phyloP scores from a whole-genome alignment of 1,140 invertebrate genomes.

The Cataglyphis hispanica region DNA sequence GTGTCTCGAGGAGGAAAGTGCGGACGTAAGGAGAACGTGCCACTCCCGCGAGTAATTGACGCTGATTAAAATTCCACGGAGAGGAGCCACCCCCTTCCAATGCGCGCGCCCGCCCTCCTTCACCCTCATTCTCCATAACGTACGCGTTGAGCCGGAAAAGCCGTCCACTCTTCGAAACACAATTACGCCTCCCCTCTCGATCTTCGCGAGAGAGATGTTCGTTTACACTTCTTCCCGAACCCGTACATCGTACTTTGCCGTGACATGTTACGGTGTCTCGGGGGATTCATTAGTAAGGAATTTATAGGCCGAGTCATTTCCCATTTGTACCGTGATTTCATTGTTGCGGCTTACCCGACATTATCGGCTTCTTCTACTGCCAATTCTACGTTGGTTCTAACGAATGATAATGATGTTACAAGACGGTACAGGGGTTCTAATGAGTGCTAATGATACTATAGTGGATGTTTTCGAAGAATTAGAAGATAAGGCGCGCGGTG shows the following conservation, averaged over 20 bases:
- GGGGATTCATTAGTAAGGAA: conserved; percentile 54
- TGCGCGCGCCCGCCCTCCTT: neutral
- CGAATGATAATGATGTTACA: conserved; percentile 21
- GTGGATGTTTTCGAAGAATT: neutral
- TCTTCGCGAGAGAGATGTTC: conserved; percentile 17
- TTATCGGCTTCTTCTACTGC: conserved; percentile 26
- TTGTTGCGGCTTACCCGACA: neutral
- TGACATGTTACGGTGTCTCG: conserved; percentile 39
- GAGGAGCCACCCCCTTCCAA: conserved; percentile 26
- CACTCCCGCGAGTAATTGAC: conserved; percentile 79
- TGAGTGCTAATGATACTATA: too few relatives aligned
- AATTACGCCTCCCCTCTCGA: conserved; percentile 58
- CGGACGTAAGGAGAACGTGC: conserved; percentile 72
- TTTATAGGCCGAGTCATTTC: conserved; percentile 51
- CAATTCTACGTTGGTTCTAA: neutral
- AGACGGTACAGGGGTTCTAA: too few relatives aligned
- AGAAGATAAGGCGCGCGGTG: too few relatives aligned
- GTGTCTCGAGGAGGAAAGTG: conserved; percentile 69
- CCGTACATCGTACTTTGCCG: conserved; percentile 49
- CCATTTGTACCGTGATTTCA: conserved; percentile 56
- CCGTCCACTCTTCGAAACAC: conserved; percentile 47
- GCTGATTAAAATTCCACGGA: conserved; percentile 80
- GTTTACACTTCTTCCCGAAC: neutral
- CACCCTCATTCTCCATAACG: conserved; percentile 58
- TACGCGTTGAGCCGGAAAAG: conserved; percentile 73